phyloP scores from a whole-genome alignment of 2,113 vertebrate species.

The Grantiella picta region DNA sequence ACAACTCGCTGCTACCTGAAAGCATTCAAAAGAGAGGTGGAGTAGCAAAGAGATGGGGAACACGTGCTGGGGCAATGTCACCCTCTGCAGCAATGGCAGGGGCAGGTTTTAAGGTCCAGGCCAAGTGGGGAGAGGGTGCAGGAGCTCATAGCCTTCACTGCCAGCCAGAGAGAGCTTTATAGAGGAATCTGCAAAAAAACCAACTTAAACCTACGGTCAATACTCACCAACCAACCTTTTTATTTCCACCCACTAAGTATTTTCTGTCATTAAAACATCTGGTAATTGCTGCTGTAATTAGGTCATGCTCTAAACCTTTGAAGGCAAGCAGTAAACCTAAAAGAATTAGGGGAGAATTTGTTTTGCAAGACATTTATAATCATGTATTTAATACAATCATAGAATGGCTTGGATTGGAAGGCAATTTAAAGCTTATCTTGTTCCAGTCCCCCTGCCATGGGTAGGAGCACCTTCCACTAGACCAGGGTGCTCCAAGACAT shows the following conservation, averaged over 20 bases:
- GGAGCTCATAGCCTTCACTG: background rate
- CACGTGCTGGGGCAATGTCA: accelerated
- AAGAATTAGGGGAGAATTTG: background rate
- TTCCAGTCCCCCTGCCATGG: background rate
- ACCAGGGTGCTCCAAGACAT: background rate
- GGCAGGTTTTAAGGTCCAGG: background rate
- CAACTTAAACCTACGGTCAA: no score
- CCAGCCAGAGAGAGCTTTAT: background rate
- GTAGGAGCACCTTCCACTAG: background rate
- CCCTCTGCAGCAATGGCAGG: background rate
- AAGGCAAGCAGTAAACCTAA: background rate
- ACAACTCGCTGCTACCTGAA: background rate
- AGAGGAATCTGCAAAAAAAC: background rate
- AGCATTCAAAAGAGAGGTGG: background rate
- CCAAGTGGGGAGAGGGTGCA: accelerated
- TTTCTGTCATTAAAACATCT: background rate
- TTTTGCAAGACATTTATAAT: background rate
- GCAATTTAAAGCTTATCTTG: background rate
- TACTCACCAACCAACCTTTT: background rate
- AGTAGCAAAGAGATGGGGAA: background rate
- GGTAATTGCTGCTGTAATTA: background rate
- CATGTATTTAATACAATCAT: background rate
- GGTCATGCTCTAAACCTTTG: background rate
- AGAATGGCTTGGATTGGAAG: background rate
- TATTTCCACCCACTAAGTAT: background rate